These are phyloP conservation scores for Salarias fasciatus DNA, from an alignment of 2,797 vertebrate genomes.

Conservation along the genomic window DNA sequence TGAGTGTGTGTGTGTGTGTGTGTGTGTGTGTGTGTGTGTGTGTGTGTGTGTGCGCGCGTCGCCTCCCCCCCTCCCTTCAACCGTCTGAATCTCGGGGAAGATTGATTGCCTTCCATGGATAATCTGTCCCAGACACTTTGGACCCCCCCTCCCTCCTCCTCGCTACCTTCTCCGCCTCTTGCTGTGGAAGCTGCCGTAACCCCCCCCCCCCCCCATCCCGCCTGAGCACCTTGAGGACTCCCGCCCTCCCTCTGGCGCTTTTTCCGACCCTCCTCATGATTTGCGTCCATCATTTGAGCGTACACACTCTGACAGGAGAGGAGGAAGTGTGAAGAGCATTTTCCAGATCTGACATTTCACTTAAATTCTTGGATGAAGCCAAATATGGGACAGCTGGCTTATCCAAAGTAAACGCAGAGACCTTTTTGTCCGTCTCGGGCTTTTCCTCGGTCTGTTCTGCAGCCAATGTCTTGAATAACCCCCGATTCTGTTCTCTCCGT, in stretches of 20 bases:
- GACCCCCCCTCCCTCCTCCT: slow-evolving; percentile 25
- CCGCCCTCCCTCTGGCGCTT: slow-evolving; percentile 2
- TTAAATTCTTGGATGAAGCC: slow-evolving; percentile 22
- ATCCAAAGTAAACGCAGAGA: slow-evolving; percentile 23
- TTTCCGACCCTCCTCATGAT: slow-evolving; percentile 11
- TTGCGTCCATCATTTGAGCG: slow-evolving; percentile 24
- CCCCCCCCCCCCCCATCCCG: slow-evolving; percentile 57
- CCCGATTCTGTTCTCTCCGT: slow-evolving; percentile 27
- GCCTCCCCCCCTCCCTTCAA: slow-evolving; percentile 17
- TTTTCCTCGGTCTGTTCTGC: slow-evolving; percentile 3
- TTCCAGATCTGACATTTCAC: slow-evolving; percentile 15
- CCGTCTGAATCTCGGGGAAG: slow-evolving; percentile 61
- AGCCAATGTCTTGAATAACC: slow-evolving; percentile 29
- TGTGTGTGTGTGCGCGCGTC: too few species aligned
- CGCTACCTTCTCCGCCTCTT: slow-evolving; percentile 62
- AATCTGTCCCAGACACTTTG: slow-evolving; percentile 80
- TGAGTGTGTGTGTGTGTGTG: too few species aligned
- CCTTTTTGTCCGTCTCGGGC: slow-evolving; percentile 6
- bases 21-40: too few species aligned
- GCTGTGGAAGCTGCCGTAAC: slow-evolving; percentile 48
- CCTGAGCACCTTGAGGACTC: slow-evolving; percentile 37
- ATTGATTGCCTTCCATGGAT: slow-evolving; percentile 79
- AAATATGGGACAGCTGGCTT: slow-evolving; percentile 11
- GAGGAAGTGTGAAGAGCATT: slow-evolving; percentile 15
- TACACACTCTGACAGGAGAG: slow-evolving; percentile 8